Conservation (phyloP, 2,888 invertebrate genomes). For the Apamea crenata region DNA sequence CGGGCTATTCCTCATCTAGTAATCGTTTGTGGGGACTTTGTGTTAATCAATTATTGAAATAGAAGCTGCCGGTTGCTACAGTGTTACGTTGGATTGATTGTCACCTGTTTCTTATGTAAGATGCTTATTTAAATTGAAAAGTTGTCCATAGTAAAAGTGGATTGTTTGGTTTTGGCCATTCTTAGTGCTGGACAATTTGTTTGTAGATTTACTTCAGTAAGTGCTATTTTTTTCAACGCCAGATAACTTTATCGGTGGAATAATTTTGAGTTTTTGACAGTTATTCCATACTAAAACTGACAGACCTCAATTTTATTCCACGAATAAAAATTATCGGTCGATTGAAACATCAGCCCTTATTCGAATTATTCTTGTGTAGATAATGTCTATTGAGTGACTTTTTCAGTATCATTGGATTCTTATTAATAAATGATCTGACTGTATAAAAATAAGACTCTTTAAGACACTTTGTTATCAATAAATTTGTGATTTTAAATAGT, state of each 20-base stretch:
- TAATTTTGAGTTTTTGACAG: too few relatives aligned
- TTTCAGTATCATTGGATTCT: not conserved
- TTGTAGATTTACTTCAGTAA: not conserved
- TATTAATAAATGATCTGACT: not conserved
- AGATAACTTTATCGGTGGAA: too few relatives aligned
- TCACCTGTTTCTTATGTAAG: conserved; percentile 6
- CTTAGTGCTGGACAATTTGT: not conserved
- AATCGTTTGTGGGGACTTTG: conserved; percentile 31
- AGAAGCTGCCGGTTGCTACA: conserved; percentile 9
- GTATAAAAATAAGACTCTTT: not conserved
- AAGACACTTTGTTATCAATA: not conserved
- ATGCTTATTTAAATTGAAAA: not conserved
- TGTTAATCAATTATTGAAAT: conserved; percentile 43
- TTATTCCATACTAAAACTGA: too few relatives aligned
- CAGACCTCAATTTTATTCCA: too few relatives aligned
- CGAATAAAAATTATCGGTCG: too few relatives aligned
- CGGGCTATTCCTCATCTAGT: conserved; percentile 54
- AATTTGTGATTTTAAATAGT: not conserved
- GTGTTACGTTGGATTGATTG: not conserved
- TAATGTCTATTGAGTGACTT: not conserved
- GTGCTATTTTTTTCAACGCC: too few relatives aligned
- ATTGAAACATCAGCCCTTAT: too few relatives aligned
- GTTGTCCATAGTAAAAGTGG: too few relatives aligned
- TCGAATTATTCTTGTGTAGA: not conserved
- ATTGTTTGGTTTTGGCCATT: not conserved